Evolutionary conservation across 2,797 vertebrate genomes (phyloP), one percentile per base, ranked within the genome.

Genomic region (Gymnoscopelus microlampas): DNA sequence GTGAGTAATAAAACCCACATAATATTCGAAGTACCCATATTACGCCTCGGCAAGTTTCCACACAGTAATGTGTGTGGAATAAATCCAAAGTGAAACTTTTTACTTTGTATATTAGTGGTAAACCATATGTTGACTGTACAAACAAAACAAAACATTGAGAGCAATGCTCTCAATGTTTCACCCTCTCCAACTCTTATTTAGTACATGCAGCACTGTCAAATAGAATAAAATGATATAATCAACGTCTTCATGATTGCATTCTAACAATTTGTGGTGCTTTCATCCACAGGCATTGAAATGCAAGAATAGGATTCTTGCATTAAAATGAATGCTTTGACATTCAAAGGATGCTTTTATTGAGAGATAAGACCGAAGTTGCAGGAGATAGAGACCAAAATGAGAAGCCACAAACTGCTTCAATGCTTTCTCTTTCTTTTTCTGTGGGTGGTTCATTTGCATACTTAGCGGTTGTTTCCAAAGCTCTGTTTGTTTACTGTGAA

Each of bases 391-490:
- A 64, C 64, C 65, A 66, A 71, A 63, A 23, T 60, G 70, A 85
- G 59, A 88, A 88, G 88, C 89, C 86, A 63, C 89, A 91, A 62
- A 74, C 59, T 66, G 64, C 44, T 70, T 67, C 12, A 66, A 19
- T 35, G 74, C 76, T 88, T 87, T 91, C 85, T 88, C 84, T 85
- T 87, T 89, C 81, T 77, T 86, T 81, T 84, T 87, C 86, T 88
- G 87, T 84, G 84, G 61, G 73, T 76, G 78, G 26, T 78, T 60
- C 53, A 62, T 76, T 15, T 83, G 80, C 84, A 75, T 56, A 44
- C 19, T 19, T 23, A 44, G 48, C 73, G 60, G 57, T 3, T 32
- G 58, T 71, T 73, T 60, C 26, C 26, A 29, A 29, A 4, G 1
- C 26, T 29, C 26, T 29, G 77, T 73, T 81, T 88, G 53, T 71